Evolutionary conservation across 2,888 invertebrate genomes (phyloP), one percentile per base, ranked within the genome.

Genomic region (Crematogaster levior): DNA sequence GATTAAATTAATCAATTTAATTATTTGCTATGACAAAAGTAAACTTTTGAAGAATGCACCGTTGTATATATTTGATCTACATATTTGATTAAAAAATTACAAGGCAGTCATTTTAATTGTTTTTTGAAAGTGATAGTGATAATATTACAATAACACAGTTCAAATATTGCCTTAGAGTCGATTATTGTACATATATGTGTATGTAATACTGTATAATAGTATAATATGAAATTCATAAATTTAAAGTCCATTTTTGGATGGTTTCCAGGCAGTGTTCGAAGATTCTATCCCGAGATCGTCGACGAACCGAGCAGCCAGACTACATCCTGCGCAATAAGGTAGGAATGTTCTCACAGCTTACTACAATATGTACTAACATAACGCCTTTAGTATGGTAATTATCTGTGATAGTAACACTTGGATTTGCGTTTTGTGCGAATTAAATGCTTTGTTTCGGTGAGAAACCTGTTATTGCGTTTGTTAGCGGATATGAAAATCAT

Each of bases 231-330:
- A 80, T 77, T 84, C 86, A 80, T 90, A 89, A 91, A 90, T 89
- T 63, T 85, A 84, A 85, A 86, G 87, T 80, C 73, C 83, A 86
- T 82, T 89, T 90, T 89, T 91, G 91, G 91, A 91, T 82, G 80
- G 82, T 79, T 85, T 91, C 90, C 91, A 91, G 87, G 77, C 80
- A 85, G 83, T 79, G 81, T 85, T 40, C 40, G 48, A 15, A 56
- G 56, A 65, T 65, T 72, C 84, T 81, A 66, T 24, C 79, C 56
- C 53, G 80, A 75, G 63, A 66, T 75, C 70, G 83, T 72, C 37
- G 75, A 65, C 37, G 37, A 56, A 58, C 30, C 58, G 84, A 79
- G 81, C 81, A 81, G 68, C 70, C 74, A 84, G 77, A 63, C 88
- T 34, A 81, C 66, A 77, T 66, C 40, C 37, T 66, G 75, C 63